Evolutionary conservation across 2,888 invertebrate species (phyloP).

Genomic region (Hirtodrosophila alboralis): DNA sequence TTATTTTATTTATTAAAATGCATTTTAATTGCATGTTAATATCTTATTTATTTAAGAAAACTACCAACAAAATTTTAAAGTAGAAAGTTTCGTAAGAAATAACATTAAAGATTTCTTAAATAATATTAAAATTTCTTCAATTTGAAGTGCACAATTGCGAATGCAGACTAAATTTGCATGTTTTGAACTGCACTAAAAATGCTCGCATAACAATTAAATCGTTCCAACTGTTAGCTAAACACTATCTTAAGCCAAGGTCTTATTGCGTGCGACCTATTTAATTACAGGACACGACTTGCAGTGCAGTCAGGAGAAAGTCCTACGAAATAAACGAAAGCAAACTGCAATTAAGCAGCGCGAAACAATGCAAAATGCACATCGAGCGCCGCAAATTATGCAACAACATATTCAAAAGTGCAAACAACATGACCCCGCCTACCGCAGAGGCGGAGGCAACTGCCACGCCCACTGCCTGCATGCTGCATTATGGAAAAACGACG

Average conservation of each 20-base stretch:
- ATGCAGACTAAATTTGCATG: no score
- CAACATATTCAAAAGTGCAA: slow-evolving; percentile 40
- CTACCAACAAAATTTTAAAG: no score
- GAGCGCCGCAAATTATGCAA: slow-evolving; percentile 38
- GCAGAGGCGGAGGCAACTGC: background rate
- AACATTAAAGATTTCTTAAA: no score
- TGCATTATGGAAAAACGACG: slow-evolving; percentile 25
- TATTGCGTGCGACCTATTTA: background rate
- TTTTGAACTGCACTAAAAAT: no score
- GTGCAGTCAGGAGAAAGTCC: slow-evolving; percentile 3
- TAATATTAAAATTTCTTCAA: no score
- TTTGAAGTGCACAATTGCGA: no score
- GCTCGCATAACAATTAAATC: background rate
- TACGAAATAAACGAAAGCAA: slow-evolving; percentile 7
- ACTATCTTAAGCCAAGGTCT: background rate
- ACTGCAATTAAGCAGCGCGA: slow-evolving; percentile 32
- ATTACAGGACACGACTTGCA: background rate
- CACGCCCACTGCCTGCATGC: background rate
- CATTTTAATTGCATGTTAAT: no score
- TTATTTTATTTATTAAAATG: no score
- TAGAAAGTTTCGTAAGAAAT: no score
- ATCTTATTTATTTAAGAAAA: no score
- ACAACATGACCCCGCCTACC: slow-evolving; percentile 10
- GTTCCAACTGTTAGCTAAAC: background rate
- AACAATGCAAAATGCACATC: slow-evolving; percentile 37